phyloP scores from a whole-genome alignment of 37 sponge, comb jelly and placozoan species.

The Haliclona indistincta region DNA sequence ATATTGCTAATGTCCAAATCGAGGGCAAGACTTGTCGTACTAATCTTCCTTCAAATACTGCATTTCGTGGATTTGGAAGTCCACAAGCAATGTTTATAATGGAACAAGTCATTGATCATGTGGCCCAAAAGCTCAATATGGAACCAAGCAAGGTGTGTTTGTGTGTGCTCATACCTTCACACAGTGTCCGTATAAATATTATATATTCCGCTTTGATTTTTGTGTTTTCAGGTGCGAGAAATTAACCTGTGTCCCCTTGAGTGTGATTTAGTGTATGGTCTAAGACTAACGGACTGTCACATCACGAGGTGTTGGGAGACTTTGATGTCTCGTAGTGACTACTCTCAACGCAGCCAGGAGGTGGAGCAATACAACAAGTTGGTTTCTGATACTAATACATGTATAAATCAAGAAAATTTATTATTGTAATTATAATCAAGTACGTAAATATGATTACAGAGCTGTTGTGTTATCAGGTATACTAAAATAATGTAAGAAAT shows the following conservation, averaged over 20 bases:
- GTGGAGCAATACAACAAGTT: conserved; percentile 35
- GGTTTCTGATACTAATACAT: neutral
- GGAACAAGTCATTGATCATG: conserved; percentile 32
- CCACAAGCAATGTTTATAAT: conserved; percentile 52
- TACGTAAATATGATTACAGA: no score
- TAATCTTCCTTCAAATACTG: conserved; percentile 65
- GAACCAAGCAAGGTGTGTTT: neutral
- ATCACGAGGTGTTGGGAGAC: conserved; percentile 3
- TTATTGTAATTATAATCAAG: no score
- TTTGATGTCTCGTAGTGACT: neutral
- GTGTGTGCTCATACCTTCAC: neutral
- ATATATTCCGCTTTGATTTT: neutral
- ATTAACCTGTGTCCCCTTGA: conserved; percentile 23
- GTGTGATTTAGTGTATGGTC: neutral
- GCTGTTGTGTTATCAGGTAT: no score
- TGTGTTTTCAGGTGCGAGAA: conserved; percentile 34
- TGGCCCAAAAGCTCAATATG: conserved; percentile 10
- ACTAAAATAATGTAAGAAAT: no score
- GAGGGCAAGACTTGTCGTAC: conserved; percentile 44
- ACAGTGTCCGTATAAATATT: neutral
- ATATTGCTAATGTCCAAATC: conserved; percentile 37
- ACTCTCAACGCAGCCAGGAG: neutral
- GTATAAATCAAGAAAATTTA: neutral
- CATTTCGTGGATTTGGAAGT: conserved; percentile 62
- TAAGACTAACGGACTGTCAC: neutral